Conservation (phyloP, 2,797 vertebrate genomes). For the Apodemus agrarius region DNA sequence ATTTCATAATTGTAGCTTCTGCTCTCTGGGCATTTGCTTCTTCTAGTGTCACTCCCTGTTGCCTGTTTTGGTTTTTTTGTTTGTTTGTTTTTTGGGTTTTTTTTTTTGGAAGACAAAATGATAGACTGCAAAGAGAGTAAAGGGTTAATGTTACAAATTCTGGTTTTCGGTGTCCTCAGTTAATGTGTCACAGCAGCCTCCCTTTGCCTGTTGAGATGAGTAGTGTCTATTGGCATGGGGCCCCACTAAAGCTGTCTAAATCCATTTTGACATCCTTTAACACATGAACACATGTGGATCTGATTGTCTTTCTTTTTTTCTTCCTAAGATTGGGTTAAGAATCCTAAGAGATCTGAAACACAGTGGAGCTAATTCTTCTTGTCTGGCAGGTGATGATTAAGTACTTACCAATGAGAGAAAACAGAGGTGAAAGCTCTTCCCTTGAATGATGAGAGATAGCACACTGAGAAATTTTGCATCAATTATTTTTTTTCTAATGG, state of each 20-base stretch:
- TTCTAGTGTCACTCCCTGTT: neutral
- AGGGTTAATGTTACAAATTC: neutral
- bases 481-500: conserved; percentile 54
- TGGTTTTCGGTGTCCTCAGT: neutral
- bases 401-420: conserved; percentile 55
- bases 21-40: neutral
- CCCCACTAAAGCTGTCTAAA: neutral
- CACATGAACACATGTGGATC: conserved; percentile 1
- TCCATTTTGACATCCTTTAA: neutral
- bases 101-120: neutral
- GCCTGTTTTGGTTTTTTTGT: neutral
- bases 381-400: conserved; percentile 68
- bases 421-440: conserved; percentile 40
- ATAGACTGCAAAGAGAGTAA: neutral
- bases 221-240: neutral
- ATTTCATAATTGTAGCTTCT: neutral
- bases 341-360: conserved; percentile 25
- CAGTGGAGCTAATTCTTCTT: conserved; percentile 42
- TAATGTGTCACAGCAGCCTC: neutral
- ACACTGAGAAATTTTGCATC: conserved; percentile 7
- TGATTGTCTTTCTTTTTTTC: neutral
- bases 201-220: neutral
- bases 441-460: conserved; percentile 28
- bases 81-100: neutral
- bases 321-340: neutral